Base-by-base conservation (phyloP, 2,888 invertebrate genomes). In the Drepana falcataria region DNA sequence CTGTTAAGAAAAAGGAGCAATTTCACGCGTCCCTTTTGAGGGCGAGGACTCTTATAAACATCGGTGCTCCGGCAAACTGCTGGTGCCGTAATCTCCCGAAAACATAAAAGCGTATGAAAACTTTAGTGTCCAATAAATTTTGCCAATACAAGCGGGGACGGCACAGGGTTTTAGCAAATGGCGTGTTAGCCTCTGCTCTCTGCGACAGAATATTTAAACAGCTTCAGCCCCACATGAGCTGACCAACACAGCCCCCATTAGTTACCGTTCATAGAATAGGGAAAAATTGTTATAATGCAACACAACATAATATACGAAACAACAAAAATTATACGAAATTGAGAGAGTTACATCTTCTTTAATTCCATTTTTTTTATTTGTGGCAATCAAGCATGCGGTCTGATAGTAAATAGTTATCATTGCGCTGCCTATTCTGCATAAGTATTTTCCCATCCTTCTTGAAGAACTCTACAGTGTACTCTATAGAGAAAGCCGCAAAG, bases 61-160 rank as follows among this genome's bases (percentile, higher is more conserved):
- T 77, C 74, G 72, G 70, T 66, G 68, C 62, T 64, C 70, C 55
- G 65, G 71, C 68, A 74, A 6, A 77, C 77, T 75, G 81, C 69
- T 75, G 71, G 69, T 67, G 69, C 70, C 77, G 80, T 81, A 85
- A 85, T 86, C 83, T 85, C 73, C 75, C 73, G 68, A 77, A 85
- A 81, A 80, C 81, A 82, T 85, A 81, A 83, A 83, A 78, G 79
- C 75, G 75, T 81, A 83, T 83, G 81, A 85, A 87, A 85, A 81
- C 71, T 85, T 85, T 85, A 87, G 79, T 84, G 72, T 77, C 77
- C 77, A 81, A 77, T 86, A 85, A 85, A 84, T 85, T 83, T 79
- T 78, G 70, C 75, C 81, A 81, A 85, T 84, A 83, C 79, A 79
- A 69, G 65, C 71, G 66, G 65, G 73, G 72, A 71, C 67, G 71